Evolutionary conservation across 2,797 vertebrate genomes (phyloP).

Genomic region (Meriones psammophilus): DNA sequence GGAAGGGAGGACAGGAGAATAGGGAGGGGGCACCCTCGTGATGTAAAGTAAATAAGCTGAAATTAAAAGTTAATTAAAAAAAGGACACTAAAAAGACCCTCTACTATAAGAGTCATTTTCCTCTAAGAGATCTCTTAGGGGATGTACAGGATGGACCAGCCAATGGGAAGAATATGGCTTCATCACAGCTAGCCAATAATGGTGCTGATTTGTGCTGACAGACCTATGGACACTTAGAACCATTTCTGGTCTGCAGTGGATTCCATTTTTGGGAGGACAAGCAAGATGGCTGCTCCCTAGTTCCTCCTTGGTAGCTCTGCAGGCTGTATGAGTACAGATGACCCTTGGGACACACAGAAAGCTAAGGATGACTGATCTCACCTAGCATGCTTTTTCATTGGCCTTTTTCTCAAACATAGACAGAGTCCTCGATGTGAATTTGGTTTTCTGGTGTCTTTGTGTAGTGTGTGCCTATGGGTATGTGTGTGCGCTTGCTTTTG

Average conservation of each 20-base stretch:
- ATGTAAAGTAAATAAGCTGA: too few species aligned
- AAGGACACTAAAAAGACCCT: neutral
- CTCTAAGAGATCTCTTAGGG: neutral
- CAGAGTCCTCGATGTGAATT: neutral
- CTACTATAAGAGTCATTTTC: neutral
- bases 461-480: neutral
- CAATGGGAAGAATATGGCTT: neutral
- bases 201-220: constrained; percentile 7
- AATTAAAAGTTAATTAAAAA: too few species aligned
- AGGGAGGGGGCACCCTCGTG: too few species aligned
- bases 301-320: neutral
- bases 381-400: neutral
- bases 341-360: neutral
- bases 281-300: neutral
- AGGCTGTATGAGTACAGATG: neutral
- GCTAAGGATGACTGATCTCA: neutral
- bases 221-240: neutral
- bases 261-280: neutral
- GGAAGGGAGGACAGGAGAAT: too few species aligned
- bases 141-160: neutral
- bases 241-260: neutral
- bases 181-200: neutral
- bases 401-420: neutral
- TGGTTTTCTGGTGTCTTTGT: neutral
- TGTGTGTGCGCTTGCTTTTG: neutral